A percentile compares a stretch with the other conserved stretches of the same genome.
phyloP scores from a whole-genome alignment of 2,797 vertebrate species.

The Carduelis carduelis region DNA sequence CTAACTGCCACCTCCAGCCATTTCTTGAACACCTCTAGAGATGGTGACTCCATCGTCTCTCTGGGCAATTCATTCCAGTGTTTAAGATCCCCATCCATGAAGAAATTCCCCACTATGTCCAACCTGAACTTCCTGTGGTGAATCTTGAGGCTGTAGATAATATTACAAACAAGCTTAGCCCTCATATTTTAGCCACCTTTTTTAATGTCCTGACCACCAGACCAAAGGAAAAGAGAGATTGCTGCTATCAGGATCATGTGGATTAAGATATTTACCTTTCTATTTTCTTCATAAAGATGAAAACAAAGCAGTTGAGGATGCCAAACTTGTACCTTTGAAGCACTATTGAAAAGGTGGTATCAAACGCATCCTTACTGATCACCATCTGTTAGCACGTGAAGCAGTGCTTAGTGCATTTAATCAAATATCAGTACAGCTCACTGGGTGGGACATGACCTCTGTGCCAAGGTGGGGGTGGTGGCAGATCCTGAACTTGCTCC shows the following conservation, averaged over 20 bases:
- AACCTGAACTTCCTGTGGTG: background rate
- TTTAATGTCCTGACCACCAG: background rate
- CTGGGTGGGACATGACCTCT: background rate
- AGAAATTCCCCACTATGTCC: background rate
- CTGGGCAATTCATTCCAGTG: background rate
- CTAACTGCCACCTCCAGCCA: accelerated
- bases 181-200: background rate
- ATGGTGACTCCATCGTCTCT: background rate
- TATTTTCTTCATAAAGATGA: background rate
- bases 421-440: background rate
- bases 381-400: background rate
- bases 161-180: background rate
- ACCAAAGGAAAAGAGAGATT: background rate
- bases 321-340: background rate
- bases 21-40: background rate
- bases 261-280: background rate
- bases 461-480: background rate
- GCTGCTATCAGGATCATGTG: background rate
- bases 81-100: background rate
- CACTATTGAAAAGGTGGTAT: background rate
- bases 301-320: background rate
- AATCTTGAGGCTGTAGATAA: background rate
- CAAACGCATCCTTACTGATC: background rate
- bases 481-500: background rate
- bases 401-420: background rate